Conservation (phyloP, 2,113 vertebrate species). For the Eulemur macaco region DNA sequence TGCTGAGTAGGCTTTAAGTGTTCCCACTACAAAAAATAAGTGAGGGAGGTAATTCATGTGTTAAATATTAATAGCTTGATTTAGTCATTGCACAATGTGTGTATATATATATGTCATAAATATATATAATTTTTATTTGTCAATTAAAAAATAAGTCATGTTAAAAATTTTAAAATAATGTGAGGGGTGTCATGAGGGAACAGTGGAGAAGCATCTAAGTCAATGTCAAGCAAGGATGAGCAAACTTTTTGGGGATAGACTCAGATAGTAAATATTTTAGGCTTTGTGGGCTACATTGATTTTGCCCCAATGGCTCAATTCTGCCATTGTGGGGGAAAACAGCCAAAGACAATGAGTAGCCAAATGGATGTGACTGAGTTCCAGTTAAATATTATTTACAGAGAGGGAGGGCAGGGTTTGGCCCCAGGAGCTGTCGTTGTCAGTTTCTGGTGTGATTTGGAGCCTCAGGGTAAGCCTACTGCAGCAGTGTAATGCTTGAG, state of each 20-base stretch:
- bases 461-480: not conserved
- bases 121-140: not conserved
- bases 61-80: not conserved
- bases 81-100: no score
- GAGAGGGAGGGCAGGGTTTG: not conserved
- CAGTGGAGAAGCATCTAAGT: not conserved
- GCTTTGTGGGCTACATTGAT: not conserved
- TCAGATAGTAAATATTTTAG: not conserved
- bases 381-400: not conserved
- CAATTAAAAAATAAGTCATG: not conserved
- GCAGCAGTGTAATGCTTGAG: not conserved
- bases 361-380: not conserved
- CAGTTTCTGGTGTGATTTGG: not conserved
- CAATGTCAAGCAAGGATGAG: not conserved
- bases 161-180: not conserved
- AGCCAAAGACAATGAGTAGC: not conserved
- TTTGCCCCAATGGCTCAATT: not conserved
- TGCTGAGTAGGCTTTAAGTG: not conserved
- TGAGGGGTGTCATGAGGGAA: not conserved
- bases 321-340: not conserved
- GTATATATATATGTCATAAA: not conserved
- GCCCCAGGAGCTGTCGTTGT: not conserved
- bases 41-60: no score
- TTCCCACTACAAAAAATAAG: no score
- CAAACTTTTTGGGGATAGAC: not conserved